Evolutionary conservation across 1,140 invertebrate genomes (phyloP).

Genomic region (Glomeris maerens): DNA sequence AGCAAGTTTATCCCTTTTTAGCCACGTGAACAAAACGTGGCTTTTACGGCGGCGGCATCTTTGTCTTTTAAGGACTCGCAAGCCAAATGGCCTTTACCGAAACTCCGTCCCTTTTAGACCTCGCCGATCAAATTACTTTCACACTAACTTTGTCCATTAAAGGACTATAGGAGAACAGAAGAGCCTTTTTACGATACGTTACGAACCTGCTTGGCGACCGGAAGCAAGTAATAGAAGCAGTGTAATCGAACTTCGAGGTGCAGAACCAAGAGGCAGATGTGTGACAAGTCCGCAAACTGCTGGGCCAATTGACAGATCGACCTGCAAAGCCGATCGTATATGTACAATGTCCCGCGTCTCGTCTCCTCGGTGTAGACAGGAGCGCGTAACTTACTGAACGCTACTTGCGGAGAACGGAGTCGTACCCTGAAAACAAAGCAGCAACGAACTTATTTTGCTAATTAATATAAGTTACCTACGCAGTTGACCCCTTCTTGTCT

Average conservation of each 20-base stretch:
- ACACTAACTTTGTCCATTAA: not conserved
- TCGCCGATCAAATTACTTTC: not conserved
- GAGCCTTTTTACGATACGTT: not conserved
- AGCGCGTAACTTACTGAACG: too few relatives aligned
- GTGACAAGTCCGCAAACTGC: conserved; percentile 73
- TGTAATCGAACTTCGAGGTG: conserved; percentile 89
- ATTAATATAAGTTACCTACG: too few relatives aligned
- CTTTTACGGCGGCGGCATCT: conserved; percentile 63
- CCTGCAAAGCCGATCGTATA: too few relatives aligned
- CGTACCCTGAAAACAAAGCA: too few relatives aligned
- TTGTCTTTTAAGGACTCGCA: too few relatives aligned
- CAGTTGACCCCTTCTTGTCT: too few relatives aligned
- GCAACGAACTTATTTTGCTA: too few relatives aligned
- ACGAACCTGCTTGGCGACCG: conserved; percentile 45
- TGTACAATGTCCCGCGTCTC: too few relatives aligned
- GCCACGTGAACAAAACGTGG: too few relatives aligned
- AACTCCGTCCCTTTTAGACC: not conserved
- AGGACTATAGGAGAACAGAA: not conserved
- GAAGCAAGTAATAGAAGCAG: conserved; percentile 80
- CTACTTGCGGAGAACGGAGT: too few relatives aligned
- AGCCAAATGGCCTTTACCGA: too few relatives aligned
- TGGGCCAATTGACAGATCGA: conserved; percentile 52
- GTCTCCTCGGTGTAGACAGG: too few relatives aligned
- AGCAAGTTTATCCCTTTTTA: conserved; percentile 61
- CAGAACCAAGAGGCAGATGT: conserved; percentile 75